Percentiles rank a stretch among this genome's conserved stretches.
Evolutionary conservation across 2,797 vertebrate genomes (phyloP).

Genomic region (Chelmon rostratus): DNA sequence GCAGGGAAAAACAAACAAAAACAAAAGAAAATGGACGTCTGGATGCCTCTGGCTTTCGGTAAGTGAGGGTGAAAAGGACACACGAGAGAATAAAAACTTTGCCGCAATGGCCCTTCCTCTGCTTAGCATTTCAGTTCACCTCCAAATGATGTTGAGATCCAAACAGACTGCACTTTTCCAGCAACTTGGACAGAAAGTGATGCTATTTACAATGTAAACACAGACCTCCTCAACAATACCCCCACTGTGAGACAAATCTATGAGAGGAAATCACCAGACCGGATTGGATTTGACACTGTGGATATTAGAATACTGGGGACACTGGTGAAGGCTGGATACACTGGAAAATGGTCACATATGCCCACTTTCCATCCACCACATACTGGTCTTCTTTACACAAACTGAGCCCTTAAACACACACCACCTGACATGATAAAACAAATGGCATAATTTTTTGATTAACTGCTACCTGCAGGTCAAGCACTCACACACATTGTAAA

Average conservation of each 20-base stretch:
- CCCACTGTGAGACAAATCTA: conserved; percentile 16
- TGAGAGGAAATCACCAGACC: neutral
- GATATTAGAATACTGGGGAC: conserved; percentile 5
- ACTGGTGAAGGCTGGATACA: conserved; percentile 18
- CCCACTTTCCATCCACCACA: neutral
- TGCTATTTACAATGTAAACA: conserved; percentile 29
- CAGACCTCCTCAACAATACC: conserved; percentile 1
- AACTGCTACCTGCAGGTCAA: neutral
- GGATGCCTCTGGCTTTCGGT: conserved; percentile 16
- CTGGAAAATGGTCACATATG: conserved; percentile 10
- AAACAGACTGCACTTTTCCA: neutral
- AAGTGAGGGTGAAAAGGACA: conserved; percentile 58
- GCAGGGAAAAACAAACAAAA: conserved; percentile 23
- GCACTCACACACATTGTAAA: too few species aligned
- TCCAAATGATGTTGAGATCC: conserved; percentile 33
- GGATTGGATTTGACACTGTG: neutral
- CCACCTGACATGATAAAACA: neutral
- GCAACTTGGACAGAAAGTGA: conserved; percentile 15
- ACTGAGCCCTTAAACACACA: neutral
- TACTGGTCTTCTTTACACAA: neutral
- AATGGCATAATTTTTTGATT: neutral
- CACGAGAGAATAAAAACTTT: conserved; percentile 19
- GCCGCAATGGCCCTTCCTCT: conserved; percentile 1
- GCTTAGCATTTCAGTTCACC: conserved; percentile 34
- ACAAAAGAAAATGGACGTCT: conserved; percentile 42